These are phyloP conservation scores for Xyliphius kryptos DNA, from an alignment of 2,113 vertebrate species.

Conservation along the genomic window DNA sequence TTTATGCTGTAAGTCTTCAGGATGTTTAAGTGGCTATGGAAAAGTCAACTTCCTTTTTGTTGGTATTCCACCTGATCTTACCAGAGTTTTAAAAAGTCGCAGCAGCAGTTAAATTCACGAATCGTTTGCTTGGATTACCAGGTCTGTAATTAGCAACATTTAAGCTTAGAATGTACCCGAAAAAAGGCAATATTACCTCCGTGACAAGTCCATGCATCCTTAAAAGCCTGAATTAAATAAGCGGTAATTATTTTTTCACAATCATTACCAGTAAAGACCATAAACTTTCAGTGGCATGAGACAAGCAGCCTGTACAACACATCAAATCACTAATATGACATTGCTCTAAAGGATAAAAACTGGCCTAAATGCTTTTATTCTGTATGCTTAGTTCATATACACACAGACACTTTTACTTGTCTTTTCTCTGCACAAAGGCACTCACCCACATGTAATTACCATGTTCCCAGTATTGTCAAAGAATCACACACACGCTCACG, in stretches of 20 bases:
- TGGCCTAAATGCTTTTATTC: constrained; percentile 50
- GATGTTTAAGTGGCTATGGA: neutral
- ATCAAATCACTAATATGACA: neutral
- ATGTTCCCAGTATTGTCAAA: constrained; percentile 13
- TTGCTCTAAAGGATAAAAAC: constrained; percentile 38
- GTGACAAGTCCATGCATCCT: constrained; percentile 54
- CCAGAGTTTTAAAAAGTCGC: constrained; percentile 9
- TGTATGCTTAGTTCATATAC: constrained; percentile 23
- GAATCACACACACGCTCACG: constrained; percentile 19
- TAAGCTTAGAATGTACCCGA: constrained; percentile 41
- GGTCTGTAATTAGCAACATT: constrained; percentile 46
- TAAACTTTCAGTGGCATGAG: constrained; percentile 4
- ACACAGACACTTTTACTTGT: constrained; percentile 15
- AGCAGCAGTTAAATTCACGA: constrained; percentile 33
- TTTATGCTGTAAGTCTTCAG: neutral
- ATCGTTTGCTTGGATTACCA: constrained; percentile 43
- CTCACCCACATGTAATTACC: constrained; percentile 4
- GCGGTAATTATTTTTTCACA: constrained; percentile 58
- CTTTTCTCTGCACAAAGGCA: constrained; percentile 9
- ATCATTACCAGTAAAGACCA: constrained; percentile 51
- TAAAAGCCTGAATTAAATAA: constrained; percentile 59
- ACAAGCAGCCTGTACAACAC: constrained; percentile 12
- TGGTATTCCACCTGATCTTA: neutral
- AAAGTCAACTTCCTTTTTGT: neutral
- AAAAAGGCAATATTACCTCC: constrained; percentile 49